Conservation (phyloP, 2,888 invertebrate genomes). For the Heliconius cydno region DNA sequence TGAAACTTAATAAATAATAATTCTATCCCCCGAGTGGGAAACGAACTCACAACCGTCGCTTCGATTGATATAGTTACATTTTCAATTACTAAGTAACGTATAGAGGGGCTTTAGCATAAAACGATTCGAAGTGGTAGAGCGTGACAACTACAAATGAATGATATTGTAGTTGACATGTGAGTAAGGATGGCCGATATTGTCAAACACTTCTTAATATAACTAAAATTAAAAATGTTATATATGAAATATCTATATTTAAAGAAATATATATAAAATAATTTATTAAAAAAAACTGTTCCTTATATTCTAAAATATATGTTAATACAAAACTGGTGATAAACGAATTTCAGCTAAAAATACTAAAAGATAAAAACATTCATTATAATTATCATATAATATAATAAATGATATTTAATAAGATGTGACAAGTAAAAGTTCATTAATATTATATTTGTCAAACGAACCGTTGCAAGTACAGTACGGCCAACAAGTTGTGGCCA, state of each 20-base stretch:
- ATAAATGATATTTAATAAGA: background rate
- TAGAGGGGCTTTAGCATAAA: background rate
- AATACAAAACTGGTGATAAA: background rate
- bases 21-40: too few relatives aligned
- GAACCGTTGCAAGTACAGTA: slow-evolving; percentile 27
- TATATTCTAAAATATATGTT: background rate
- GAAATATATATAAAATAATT: background rate
- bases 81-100: background rate
- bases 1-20: too few relatives aligned
- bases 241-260: background rate
- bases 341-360: background rate
- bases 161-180: background rate
- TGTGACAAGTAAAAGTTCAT: slow-evolving; percentile 13
- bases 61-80: background rate
- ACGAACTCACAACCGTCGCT: too few relatives aligned
- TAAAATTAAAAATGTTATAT: background rate
- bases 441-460: slow-evolving; percentile 20
- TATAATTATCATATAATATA: slow-evolving; percentile 3
- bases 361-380: background rate
- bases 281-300: background rate
- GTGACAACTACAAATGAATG: background rate
- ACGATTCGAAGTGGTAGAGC: background rate
- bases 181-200: background rate
- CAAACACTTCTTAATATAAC: background rate
- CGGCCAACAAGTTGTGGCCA: too few relatives aligned